A percentile compares a stretch with the other conserved stretches of the same genome.
Evolutionary conservation across 1,140 invertebrate genomes (phyloP).

Genomic region (Elysia chlorotica): DNA sequence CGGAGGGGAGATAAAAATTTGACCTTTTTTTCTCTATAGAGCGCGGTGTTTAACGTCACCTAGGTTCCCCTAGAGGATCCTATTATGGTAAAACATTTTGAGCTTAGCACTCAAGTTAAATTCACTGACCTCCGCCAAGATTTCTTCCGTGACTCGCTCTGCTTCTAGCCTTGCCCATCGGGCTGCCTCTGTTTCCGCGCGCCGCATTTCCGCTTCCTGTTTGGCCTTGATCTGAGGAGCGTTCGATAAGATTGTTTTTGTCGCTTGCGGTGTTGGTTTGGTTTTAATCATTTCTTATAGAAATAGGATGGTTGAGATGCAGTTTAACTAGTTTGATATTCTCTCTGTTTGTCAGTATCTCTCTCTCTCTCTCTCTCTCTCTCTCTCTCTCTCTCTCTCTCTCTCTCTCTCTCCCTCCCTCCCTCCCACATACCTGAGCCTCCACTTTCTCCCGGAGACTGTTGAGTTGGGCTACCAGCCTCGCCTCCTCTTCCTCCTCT

Average conservation of each 20-base stretch:
- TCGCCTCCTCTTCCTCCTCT: constrained; percentile 18
- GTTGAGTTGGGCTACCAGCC: constrained; percentile 9
- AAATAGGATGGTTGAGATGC: too few relatives aligned
- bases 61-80: too few relatives aligned
- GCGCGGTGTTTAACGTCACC: too few relatives aligned
- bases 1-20: too few relatives aligned
- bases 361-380: constrained; percentile 5
- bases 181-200: neutral
- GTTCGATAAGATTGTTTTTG: neutral
- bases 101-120: too few relatives aligned
- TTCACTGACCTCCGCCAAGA: too few relatives aligned
- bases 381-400: neutral
- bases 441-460: constrained; percentile 1
- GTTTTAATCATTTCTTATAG: too few relatives aligned
- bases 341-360: neutral
- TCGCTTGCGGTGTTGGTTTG: too few relatives aligned
- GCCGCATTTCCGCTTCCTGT: neutral
- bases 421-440: constrained; percentile 12
- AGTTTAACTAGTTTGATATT: neutral
- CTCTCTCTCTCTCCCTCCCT: too few relatives aligned
- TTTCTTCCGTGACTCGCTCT: too few relatives aligned
- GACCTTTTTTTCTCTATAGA: too few relatives aligned
- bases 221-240: neutral
- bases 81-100: too few relatives aligned
- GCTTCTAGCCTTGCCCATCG: neutral